Percentiles rank a stretch among this genome's conserved stretches.
Evolutionary conservation across 2,113 vertebrate genomes (phyloP).

Genomic region (Macrotis lagotis): DNA sequence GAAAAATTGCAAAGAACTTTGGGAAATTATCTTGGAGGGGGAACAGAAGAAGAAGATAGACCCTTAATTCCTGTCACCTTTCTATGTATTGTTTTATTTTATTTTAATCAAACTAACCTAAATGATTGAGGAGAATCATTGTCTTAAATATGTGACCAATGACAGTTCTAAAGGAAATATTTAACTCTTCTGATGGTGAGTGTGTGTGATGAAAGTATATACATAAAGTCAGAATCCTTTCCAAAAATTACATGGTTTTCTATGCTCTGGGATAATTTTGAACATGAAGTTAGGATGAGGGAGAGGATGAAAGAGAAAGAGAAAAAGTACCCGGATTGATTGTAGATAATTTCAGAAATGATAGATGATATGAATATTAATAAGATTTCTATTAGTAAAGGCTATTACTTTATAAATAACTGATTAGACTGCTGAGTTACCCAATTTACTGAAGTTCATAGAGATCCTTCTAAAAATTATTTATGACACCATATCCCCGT

Average conservation of each 20-base stretch:
- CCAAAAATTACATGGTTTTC: conserved; percentile 12
- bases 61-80: background rate
- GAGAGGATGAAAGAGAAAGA: conserved; percentile 8
- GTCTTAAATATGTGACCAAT: background rate
- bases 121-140: background rate
- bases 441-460: conserved; percentile 34
- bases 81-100: background rate
- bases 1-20: background rate
- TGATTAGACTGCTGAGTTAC: conserved; percentile 44
- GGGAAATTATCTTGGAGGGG: background rate
- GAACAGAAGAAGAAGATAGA: background rate
- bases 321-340: background rate
- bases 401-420: conserved; percentile 12
- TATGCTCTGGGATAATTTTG: conserved; percentile 19
- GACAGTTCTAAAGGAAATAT: conserved; percentile 1
- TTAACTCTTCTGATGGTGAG: background rate
- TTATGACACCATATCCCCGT: background rate
- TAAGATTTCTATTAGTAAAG: conserved; percentile 36
- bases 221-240: conserved; percentile 2
- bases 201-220: background rate
- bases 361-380: background rate
- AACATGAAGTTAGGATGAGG: background rate
- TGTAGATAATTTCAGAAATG: conserved; percentile 50
- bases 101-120: background rate
- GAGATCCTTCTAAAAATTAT: conserved; percentile 21